phyloP scores from a whole-genome alignment of 2,113 vertebrate species.

The Perca flavescens region DNA sequence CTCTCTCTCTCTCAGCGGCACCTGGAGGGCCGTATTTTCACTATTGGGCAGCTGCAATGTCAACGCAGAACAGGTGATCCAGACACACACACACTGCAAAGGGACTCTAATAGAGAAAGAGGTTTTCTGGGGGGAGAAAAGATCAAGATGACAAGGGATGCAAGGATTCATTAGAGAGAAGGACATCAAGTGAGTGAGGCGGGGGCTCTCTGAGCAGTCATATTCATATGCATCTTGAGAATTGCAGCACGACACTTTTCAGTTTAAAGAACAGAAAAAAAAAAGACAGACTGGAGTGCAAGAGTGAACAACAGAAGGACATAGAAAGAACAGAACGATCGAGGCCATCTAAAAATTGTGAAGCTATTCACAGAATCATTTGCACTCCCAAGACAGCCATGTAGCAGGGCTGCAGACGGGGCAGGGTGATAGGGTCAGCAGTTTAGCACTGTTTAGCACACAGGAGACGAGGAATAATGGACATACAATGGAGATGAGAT shows the following conservation, averaged over 20 bases:
- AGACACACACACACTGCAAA: conserved; percentile 54
- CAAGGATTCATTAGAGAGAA: neutral
- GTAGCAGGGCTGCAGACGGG: conserved; percentile 48
- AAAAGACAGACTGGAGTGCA: neutral
- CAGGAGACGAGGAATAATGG: conserved; percentile 52
- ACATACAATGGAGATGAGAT: conserved; percentile 39
- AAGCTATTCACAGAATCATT: conserved; percentile 28
- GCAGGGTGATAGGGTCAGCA: conserved; percentile 58
- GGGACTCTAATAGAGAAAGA: conserved; percentile 38
- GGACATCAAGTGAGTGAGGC: neutral
- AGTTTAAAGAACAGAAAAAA: neutral
- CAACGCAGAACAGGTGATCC: conserved; percentile 31
- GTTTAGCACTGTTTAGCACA: conserved; percentile 48
- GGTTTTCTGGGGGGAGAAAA: neutral
- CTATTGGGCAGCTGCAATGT: conserved; percentile 18
- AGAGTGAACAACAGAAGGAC: conserved; percentile 3
- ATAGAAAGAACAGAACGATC: neutral
- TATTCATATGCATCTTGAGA: neutral
- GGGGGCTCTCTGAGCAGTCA: neutral
- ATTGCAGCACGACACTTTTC: too few species aligned
- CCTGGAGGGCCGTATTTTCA: conserved; percentile 27
- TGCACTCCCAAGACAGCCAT: conserved; percentile 26
- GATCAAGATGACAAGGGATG: neutral
- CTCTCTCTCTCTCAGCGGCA: neutral
- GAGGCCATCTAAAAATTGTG: conserved; percentile 31